phyloP scores from a whole-genome alignment of 2,797 vertebrate species.

The Pipistrellus pipistrellus region DNA sequence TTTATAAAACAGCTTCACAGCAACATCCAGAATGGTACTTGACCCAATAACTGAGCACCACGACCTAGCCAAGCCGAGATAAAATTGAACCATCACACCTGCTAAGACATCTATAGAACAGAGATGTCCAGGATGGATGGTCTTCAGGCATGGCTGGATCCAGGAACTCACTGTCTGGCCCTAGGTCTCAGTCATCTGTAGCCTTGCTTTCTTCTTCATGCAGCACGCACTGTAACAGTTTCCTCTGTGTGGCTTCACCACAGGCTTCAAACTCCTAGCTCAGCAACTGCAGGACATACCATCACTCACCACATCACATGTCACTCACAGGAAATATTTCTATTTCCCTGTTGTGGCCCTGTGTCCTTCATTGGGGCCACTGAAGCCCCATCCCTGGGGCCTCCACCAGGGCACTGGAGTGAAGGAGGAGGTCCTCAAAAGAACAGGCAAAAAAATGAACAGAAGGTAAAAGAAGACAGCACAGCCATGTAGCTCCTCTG shows the following conservation, averaged over 20 bases:
- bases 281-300: neutral
- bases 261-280: neutral
- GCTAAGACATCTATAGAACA: fast-evolving
- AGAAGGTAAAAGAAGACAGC: neutral
- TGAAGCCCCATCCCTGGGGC: neutral
- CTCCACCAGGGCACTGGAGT: neutral
- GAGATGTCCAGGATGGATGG: neutral
- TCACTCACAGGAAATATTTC: fast-evolving
- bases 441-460: neutral
- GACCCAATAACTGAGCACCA: neutral
- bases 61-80: neutral
- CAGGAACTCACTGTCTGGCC: neutral
- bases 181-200: neutral
- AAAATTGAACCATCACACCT: neutral
- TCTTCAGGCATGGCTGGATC: neutral
- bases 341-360: neutral
- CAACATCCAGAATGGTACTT: no score
- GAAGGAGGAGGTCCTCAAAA: neutral
- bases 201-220: neutral
- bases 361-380: neutral
- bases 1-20: neutral
- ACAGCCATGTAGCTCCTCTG: fast-evolving
- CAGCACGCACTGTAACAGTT: neutral
- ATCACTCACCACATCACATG: fast-evolving
- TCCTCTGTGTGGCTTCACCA: no score